Base-by-base conservation (phyloP, 1,140 invertebrate species). In the Camponotus pennsylvanicus region DNA sequence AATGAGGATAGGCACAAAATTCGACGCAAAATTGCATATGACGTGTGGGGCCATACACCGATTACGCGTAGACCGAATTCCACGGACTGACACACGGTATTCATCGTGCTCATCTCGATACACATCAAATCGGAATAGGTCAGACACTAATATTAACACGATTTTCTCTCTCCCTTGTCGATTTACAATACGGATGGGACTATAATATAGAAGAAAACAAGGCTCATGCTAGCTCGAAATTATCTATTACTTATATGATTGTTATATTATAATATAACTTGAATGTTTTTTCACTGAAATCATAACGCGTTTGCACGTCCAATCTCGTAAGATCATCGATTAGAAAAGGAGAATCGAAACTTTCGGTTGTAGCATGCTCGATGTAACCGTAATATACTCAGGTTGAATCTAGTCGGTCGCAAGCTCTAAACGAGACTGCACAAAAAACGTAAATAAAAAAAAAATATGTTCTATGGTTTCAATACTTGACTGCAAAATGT, bases 11-110 rank as follows among this genome's bases (percentile, higher is more conserved):
- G n/a, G 42, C 64, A 89, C 9, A 6, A 45, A 2, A 83, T 7
- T 49, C 57, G 76, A 18, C 76, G 66, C 4, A 83, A 13, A 15
- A 55, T 27, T 8, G 75, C 73, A 0, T 63, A 82, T 3, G 71
- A 52, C n/a, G 70, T 77, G 7, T 37, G 59, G 0, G 84, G 77
- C 88, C 87, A 89, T 11, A 83, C 1, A 9, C 83, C 88, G 6
- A 80, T 45, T 9, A 86, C 9, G 42, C 66, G 70, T 21, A 89
- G 77, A 0, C 87, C 77, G 52, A 64, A 83, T 15, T 89, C 78
- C 2, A 89, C 57, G 1, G 57, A 13, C 0, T 3, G 18, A 8
- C 76, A 86, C n/a, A 89, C 69, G 3, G 70, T 63, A 45, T 32
- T 77, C 11, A 11, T 45, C 6, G 37, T 4, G 37, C 37, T 6